These are phyloP conservation scores for Cylindroiulus punctatus DNA, from an alignment of 2,888 invertebrate genomes.

Conservation along the genomic window DNA sequence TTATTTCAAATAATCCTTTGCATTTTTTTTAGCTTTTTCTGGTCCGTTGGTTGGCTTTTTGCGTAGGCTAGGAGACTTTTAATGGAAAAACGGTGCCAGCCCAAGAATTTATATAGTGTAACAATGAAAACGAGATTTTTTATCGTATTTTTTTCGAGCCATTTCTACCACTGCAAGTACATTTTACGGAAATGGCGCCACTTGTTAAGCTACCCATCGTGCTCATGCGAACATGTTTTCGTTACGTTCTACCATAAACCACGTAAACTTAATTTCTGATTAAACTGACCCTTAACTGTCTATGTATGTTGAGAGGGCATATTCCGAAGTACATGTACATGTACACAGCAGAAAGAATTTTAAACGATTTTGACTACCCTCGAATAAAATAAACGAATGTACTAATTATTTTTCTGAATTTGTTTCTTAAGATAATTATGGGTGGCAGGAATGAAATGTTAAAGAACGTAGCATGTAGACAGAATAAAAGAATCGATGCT, in stretches of 20 bases:
- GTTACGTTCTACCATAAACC: no score
- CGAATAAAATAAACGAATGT: no score
- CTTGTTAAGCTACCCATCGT: neutral
- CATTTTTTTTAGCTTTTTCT: neutral
- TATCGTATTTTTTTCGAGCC: neutral
- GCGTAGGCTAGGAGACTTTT: neutral
- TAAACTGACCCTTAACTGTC: no score
- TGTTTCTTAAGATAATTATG: no score
- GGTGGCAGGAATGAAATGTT: neutral
- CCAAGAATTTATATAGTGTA: neutral
- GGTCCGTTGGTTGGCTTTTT: neutral
- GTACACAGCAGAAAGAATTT: no score
- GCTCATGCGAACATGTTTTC: neutral
- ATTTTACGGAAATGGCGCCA: neutral
- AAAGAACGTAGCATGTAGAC: neutral
- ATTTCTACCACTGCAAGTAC: neutral
- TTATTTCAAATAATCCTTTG: constrained; percentile 28
- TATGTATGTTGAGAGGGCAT: no score
- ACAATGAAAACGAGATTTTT: neutral
- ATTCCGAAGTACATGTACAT: no score
- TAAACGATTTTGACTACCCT: no score
- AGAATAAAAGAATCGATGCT: neutral
- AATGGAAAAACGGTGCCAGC: constrained; percentile 4
- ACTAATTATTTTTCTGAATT: no score
- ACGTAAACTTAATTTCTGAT: no score